Conservation (phyloP, 2,113 vertebrate genomes). For the Emberiza fucata region DNA sequence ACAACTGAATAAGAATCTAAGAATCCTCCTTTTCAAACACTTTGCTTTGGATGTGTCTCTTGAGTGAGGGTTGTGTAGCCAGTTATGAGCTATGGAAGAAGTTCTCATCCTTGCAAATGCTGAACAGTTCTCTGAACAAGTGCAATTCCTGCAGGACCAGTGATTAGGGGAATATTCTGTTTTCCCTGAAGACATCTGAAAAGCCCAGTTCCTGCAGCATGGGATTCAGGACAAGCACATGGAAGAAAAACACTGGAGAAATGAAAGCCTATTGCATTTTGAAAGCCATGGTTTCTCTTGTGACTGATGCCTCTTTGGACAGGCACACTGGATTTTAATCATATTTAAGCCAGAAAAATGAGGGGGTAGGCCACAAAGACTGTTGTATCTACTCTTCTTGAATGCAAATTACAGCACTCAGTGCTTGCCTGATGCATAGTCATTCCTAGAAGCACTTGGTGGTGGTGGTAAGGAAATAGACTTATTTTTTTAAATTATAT, state of each 20-base stretch:
- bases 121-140: background rate
- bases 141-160: background rate
- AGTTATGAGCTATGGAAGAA: background rate
- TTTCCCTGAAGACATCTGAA: background rate
- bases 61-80: background rate
- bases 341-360: background rate
- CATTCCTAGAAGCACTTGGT: background rate
- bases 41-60: background rate
- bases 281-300: background rate
- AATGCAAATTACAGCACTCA: background rate
- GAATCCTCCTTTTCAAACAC: background rate
- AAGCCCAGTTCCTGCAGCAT: background rate
- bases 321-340: background rate
- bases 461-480: background rate
- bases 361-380: background rate
- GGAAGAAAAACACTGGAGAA: background rate
- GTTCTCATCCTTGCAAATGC: background rate
- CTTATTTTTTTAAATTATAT: background rate
- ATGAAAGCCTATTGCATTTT: background rate
- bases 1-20: background rate
- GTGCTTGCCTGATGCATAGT: background rate
- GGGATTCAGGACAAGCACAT: background rate
- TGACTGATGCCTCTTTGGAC: background rate
- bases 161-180: background rate
- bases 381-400: background rate